Percentiles rank a stretch among this genome's conserved stretches.
These are phyloP conservation scores for Tuta absoluta DNA, from an alignment of 2,888 invertebrate genomes.

Conservation along the genomic window DNA sequence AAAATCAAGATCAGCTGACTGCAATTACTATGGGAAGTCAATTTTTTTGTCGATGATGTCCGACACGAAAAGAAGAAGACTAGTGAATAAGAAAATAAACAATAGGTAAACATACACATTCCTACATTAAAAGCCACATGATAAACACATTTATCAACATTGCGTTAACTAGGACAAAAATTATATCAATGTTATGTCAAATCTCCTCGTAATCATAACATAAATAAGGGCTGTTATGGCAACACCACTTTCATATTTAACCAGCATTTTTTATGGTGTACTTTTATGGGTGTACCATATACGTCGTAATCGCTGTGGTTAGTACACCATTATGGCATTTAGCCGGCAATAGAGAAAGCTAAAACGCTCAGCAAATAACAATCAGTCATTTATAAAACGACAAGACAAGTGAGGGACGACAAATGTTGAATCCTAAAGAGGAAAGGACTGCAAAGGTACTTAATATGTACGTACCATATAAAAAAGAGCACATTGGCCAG, in stretches of 20 bases:
- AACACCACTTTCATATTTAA: conserved; percentile 23
- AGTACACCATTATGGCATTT: conserved; percentile 27
- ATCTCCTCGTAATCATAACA: conserved; percentile 13
- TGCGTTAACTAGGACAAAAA: conserved; percentile 10
- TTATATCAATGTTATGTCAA: conserved; percentile 8
- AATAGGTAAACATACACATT: no score
- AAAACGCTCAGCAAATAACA: conserved; percentile 33
- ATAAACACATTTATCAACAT: no score
- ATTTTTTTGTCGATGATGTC: no score
- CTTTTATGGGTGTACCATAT: conserved; percentile 24
- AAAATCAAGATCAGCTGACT: no score
- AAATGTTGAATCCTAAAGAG: conserved; percentile 3
- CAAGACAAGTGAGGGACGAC: conserved; percentile 20
- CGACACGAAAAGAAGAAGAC: no score
- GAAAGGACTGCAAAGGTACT: neutral
- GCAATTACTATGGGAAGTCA: no score
- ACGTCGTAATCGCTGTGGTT: conserved; percentile 26
- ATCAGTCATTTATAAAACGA: conserved; percentile 30
- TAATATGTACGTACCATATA: neutral
- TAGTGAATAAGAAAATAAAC: no score
- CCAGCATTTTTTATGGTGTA: conserved; percentile 26
- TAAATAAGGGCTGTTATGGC: conserved; percentile 18
- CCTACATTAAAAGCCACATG: no score
- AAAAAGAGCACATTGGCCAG: neutral
- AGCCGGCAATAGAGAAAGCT: conserved; percentile 34